phyloP scores from a whole-genome alignment of 2,113 vertebrate species.

The Pardalotus punctatus region DNA sequence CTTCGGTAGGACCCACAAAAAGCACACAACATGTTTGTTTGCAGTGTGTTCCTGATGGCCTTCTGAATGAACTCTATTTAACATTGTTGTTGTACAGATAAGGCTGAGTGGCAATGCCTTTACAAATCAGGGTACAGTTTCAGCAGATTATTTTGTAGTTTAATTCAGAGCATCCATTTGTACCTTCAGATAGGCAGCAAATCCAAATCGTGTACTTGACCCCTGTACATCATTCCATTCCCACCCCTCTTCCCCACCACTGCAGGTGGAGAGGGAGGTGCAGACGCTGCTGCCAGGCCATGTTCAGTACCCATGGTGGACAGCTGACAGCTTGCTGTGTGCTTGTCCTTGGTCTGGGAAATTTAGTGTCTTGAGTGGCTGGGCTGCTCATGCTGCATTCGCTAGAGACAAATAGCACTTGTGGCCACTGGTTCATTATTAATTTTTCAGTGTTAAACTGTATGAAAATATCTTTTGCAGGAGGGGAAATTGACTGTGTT shows the following conservation, averaged over 20 bases:
- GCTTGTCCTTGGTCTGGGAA: not conserved
- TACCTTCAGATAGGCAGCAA: not conserved
- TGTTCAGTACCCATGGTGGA: not conserved
- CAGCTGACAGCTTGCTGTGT: not conserved
- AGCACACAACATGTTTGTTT: not conserved
- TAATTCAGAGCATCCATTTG: not conserved
- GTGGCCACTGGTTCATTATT: not conserved
- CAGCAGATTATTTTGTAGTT: not conserved
- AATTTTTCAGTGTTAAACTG: not conserved
- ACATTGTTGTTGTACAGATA: not conserved
- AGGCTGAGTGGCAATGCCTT: not conserved
- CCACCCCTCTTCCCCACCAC: not conserved
- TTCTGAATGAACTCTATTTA: not conserved
- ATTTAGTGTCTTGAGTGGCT: not conserved
- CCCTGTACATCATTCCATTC: rapidly evolving
- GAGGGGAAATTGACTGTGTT: conserved; percentile 91
- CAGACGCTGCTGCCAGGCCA: not conserved
- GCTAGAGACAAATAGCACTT: not conserved
- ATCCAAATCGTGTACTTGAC: not conserved
- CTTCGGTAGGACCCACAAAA: not conserved
- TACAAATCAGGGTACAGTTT: not conserved
- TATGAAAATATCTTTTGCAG: conserved; percentile 72
- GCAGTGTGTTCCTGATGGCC: not conserved
- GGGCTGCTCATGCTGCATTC: conserved; percentile 47
- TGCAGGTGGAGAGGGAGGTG: not conserved